A percentile compares a stretch with the other conserved stretches of the same genome.
Evolutionary conservation across 2,888 invertebrate genomes (phyloP).

Genomic region (Creontiades dilutus): DNA sequence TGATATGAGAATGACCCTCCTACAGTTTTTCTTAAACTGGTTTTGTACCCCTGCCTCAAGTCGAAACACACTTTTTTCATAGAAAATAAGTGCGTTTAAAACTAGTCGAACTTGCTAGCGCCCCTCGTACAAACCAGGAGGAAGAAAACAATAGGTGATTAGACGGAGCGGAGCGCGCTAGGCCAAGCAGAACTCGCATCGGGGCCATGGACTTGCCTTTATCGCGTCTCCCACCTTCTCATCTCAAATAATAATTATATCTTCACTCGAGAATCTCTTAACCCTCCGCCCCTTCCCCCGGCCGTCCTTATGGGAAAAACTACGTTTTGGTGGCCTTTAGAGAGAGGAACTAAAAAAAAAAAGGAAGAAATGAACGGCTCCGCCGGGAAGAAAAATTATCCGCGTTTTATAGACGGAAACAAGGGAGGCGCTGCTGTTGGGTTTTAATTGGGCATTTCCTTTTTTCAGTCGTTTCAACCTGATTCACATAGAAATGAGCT

Average conservation of each 20-base stretch:
- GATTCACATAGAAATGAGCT: neutral
- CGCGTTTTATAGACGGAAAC: neutral
- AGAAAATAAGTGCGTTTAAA: neutral
- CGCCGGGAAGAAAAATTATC: neutral
- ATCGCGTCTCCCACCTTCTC: slow-evolving; percentile 20
- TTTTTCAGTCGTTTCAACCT: neutral
- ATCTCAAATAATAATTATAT: slow-evolving; percentile 59
- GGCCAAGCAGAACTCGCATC: slow-evolving; percentile 53
- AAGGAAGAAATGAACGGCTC: neutral
- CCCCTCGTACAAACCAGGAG: neutral
- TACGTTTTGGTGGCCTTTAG: neutral
- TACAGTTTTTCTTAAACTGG: too few species aligned
- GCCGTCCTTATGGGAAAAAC: slow-evolving; percentile 10
- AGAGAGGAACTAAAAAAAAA: neutral
- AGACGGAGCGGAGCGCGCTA: slow-evolving; percentile 18
- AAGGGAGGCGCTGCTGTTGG: neutral
- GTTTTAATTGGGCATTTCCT: slow-evolving; percentile 28
- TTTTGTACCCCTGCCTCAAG: too few species aligned
- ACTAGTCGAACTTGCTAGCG: neutral
- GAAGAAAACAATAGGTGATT: slow-evolving; percentile 56
- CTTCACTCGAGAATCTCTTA: slow-evolving; percentile 34
- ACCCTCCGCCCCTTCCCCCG: neutral
- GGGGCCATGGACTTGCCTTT: slow-evolving; percentile 47
- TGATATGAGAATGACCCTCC: too few species aligned
- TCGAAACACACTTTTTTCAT: too few species aligned